Evolutionary conservation across 1,140 invertebrate genomes (phyloP), one percentile per base, ranked within the genome.

Genomic region (Pararge aegeria): DNA sequence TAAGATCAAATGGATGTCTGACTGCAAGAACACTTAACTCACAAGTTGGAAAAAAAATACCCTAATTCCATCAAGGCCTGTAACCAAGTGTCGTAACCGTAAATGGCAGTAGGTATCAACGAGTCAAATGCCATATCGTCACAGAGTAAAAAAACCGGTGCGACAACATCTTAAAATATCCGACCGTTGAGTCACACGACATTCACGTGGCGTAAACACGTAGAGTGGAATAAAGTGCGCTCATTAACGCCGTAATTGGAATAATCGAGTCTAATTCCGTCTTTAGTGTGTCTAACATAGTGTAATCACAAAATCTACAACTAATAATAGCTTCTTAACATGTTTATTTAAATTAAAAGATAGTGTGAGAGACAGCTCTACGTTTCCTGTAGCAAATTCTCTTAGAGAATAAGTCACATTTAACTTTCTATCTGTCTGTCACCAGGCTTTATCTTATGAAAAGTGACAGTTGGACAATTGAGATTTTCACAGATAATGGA

Each of bases 101-200:
- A 34, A 34, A 34, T 34, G 30, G 30, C 12, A 34, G 30, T 34
- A 34, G 30, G 30, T 34, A 7, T 34, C 30, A n/a, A 12, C 38
- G 18, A 42, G 38, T 42, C 38, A 42, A 42, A 42, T 42, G 38
- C 38, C 38, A 42, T 42, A 18, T 5, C 38, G 38, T 42, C 38
- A 42, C 13, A 42, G 13, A 2, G 38, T 16, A 15, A 42, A 42
- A 37, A 42, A 42, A 42, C 15, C 16, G 5, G 13, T 15, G 13
- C 16, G 38, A 42, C 38, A 18, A 42, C 38, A 42, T 42, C 38
- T 42, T 18, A 42, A 42, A 42, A 42, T 42, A 42, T 42, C 1
- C 13, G 38, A 42, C 38, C 16, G 38, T 18, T 42, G 38, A 42
- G 38, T 42, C 38, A 42, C 38, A 15, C 13, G 38, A 18, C 9